Conservation (phyloP, 2,888 invertebrate species). For the Digitonthophagus gazella region DNA sequence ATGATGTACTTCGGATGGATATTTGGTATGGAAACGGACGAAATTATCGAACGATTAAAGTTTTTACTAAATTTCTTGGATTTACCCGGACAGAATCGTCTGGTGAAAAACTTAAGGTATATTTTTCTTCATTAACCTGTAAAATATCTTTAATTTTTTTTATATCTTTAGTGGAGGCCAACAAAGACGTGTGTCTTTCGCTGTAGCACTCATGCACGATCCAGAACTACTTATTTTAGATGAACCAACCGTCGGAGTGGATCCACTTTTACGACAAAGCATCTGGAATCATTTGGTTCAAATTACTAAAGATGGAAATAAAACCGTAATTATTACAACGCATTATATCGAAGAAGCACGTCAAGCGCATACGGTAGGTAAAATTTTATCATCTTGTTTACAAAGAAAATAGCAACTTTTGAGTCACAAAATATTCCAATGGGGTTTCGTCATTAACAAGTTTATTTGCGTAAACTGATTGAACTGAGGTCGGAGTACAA, state of each 20-base stretch:
- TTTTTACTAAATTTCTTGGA: slow-evolving; percentile 89
- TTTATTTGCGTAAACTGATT: neutral
- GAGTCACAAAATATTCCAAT: neutral
- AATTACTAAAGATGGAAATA: slow-evolving; percentile 85
- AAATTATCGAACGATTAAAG: slow-evolving; percentile 77
- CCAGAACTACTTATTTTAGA: slow-evolving; percentile 88
- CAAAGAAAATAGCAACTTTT: neutral
- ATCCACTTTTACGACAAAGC: slow-evolving; percentile 84
- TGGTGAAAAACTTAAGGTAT: slow-evolving; percentile 69
- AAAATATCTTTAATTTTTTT: neutral
- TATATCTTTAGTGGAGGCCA: slow-evolving; percentile 74
- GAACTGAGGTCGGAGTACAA: slow-evolving; percentile 4
- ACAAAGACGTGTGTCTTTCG: slow-evolving; percentile 87
- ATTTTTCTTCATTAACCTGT: neutral
- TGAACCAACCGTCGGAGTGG: slow-evolving; percentile 92
- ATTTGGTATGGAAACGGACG: slow-evolving; percentile 83
- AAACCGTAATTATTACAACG: slow-evolving; percentile 89
- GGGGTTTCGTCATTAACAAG: neutral
- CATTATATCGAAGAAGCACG: slow-evolving; percentile 96
- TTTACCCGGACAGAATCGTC: slow-evolving; percentile 80
- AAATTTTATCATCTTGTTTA: too few relatives aligned
- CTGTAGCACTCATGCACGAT: slow-evolving; percentile 89
- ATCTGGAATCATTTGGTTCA: slow-evolving; percentile 93
- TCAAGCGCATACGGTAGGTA: slow-evolving; percentile 80
- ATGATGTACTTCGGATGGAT: slow-evolving; percentile 97